phyloP scores from a whole-genome alignment of 2,797 vertebrate species.

The Siniperca obscura region DNA sequence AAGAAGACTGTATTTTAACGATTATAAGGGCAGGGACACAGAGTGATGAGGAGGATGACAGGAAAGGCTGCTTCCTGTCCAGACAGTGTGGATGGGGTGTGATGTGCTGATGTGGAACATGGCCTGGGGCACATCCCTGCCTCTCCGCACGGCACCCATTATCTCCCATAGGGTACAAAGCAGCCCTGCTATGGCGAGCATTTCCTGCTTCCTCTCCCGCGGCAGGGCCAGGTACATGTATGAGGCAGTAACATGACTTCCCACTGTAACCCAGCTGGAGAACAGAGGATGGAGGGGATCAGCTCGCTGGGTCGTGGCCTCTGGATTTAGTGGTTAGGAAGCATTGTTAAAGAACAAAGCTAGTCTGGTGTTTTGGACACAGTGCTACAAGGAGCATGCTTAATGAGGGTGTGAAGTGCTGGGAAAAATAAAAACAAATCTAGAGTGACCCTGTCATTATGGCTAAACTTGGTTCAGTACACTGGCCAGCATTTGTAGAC shows the following conservation, averaged over 20 bases:
- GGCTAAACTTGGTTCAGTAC: background rate
- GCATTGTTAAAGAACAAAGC: conserved; percentile 69
- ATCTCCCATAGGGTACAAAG: conserved; percentile 81
- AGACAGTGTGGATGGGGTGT: conserved; percentile 58
- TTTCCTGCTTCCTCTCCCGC: conserved; percentile 79
- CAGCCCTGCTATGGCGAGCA: conserved; percentile 67
- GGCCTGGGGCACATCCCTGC: conserved; percentile 67
- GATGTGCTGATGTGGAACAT: conserved; percentile 72
- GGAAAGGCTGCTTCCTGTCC: conserved; percentile 70
- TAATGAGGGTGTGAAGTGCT: conserved; percentile 16
- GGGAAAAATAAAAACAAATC: background rate
- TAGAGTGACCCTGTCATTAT: background rate
- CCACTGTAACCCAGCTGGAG: conserved; percentile 71
- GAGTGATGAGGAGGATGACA: conserved; percentile 43
- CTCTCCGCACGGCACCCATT: conserved; percentile 75
- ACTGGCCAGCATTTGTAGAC: background rate
- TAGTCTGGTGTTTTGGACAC: conserved; percentile 32
- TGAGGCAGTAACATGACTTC: conserved; percentile 66
- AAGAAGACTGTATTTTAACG: background rate
- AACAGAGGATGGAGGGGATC: conserved; percentile 49
- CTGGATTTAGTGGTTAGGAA: conserved; percentile 60
- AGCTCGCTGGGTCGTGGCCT: conserved; percentile 56
- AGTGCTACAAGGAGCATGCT: background rate
- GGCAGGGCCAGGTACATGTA: conserved; percentile 60
- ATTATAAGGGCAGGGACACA: conserved; percentile 8